A percentile compares a stretch with the other conserved stretches of the same genome.
phyloP scores from a whole-genome alignment of 2,113 vertebrate species.

The Micromys minutus region DNA sequence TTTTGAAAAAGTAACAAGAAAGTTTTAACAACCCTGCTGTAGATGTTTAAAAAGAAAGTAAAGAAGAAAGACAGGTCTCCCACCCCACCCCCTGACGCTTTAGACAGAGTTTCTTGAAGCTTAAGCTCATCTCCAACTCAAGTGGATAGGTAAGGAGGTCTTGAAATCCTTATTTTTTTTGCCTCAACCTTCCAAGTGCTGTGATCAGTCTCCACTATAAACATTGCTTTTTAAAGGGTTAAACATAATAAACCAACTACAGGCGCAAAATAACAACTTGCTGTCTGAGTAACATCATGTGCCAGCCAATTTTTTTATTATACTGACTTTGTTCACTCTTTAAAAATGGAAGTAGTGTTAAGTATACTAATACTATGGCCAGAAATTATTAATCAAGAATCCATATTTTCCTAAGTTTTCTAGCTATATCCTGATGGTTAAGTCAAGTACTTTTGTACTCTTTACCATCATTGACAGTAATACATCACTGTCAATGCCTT shows the following conservation, averaged over 20 bases:
- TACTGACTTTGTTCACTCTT: not conserved
- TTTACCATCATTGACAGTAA: not conserved
- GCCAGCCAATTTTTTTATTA: not conserved
- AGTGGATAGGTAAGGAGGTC: not conserved
- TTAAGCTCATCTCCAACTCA: not conserved
- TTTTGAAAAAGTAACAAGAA: not conserved
- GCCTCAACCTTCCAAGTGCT: not conserved
- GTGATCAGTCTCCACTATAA: not conserved
- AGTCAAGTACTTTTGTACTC: not conserved
- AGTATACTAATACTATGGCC: not conserved
- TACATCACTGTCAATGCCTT: not conserved
- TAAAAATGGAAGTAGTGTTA: not conserved
- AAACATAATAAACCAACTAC: not conserved
- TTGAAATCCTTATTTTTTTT: not conserved
- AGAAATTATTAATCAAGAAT: constrained; percentile 26
- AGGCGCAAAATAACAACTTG: not conserved
- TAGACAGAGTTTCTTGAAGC: not conserved
- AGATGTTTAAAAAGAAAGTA: not conserved
- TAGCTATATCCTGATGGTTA: not conserved
- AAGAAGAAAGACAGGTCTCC: no score
- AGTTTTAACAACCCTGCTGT: not conserved
- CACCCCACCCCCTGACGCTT: no score
- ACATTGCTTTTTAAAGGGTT: not conserved
- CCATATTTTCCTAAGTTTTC: not conserved
- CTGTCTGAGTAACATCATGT: not conserved